These are phyloP conservation scores for Podarcis cretensis DNA, from an alignment of 2,113 vertebrate species.

Conservation along the genomic window DNA sequence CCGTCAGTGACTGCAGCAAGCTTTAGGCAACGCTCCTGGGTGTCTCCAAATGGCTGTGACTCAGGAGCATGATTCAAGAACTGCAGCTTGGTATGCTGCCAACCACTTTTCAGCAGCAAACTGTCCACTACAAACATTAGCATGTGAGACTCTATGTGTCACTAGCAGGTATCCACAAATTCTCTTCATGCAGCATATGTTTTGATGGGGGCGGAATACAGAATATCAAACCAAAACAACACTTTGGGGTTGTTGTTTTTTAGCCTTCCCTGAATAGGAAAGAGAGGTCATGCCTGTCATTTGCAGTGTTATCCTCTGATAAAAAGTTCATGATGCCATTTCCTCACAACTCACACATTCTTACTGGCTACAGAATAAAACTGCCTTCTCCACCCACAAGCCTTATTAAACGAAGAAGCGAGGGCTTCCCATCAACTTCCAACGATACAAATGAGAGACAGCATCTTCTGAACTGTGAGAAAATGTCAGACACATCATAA, in stretches of 20 bases:
- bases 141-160: slow-evolving; percentile 70
- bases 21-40: slow-evolving; percentile 81
- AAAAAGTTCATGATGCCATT: not conserved
- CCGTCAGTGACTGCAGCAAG: slow-evolving; percentile 81
- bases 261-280: slow-evolving; percentile 11
- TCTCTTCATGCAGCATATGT: slow-evolving; percentile 49
- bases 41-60: slow-evolving; percentile 83
- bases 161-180: slow-evolving; percentile 36
- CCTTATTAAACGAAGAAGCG: slow-evolving; percentile 62
- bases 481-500: slow-evolving; percentile 53
- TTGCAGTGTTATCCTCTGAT: slow-evolving; percentile 49
- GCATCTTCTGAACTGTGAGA: slow-evolving; percentile 61
- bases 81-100: slow-evolving; percentile 71
- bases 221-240: not conserved
- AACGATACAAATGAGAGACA: slow-evolving; percentile 47
- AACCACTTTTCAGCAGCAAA: slow-evolving; percentile 72
- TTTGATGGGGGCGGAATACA: not conserved
- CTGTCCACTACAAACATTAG: slow-evolving; percentile 69
- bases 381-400: slow-evolving; percentile 50
- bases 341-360: slow-evolving; percentile 54
- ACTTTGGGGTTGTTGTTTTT: slow-evolving; percentile 35
- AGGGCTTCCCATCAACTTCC: slow-evolving; percentile 62
- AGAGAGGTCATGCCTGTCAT: slow-evolving; percentile 45
- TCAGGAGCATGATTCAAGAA: slow-evolving; percentile 80
- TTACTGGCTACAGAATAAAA: slow-evolving; percentile 32